Percentiles rank a stretch among this genome's conserved stretches.
phyloP scores from a whole-genome alignment of 2,113 vertebrate species.

The Gyps fulvus region DNA sequence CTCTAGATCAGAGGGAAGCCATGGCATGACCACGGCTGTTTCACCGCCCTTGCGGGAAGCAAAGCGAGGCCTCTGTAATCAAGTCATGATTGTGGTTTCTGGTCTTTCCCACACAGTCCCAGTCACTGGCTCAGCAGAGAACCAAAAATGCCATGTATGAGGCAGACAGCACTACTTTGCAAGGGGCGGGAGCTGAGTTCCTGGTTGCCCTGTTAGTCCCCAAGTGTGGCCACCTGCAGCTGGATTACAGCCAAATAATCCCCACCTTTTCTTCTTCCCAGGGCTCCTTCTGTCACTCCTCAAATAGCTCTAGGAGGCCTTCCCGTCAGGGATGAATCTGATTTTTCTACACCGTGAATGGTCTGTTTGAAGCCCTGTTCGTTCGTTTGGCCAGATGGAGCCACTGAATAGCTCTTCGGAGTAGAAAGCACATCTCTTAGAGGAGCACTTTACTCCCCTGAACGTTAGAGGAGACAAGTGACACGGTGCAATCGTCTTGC shows the following conservation, averaged over 20 bases:
- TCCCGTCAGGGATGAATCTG: background rate
- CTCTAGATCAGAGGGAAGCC: background rate
- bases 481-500: background rate
- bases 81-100: background rate
- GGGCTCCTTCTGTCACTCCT: background rate
- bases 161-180: background rate
- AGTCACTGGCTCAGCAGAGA: background rate
- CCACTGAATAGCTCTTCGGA: background rate
- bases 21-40: background rate
- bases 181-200: background rate
- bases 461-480: background rate
- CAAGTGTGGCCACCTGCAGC: background rate
- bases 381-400: background rate
- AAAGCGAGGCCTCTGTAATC: background rate
- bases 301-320: background rate
- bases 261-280: background rate
- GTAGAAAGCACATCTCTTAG: background rate
- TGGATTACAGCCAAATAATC: background rate
- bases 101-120: background rate
- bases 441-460: background rate
- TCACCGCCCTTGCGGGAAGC: background rate
- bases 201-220: background rate
- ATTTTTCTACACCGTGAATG: background rate
- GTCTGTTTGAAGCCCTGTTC: background rate
- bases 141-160: background rate